Conservation (phyloP, 2,113 vertebrate species). For the Tychaedon coryphoeus region DNA sequence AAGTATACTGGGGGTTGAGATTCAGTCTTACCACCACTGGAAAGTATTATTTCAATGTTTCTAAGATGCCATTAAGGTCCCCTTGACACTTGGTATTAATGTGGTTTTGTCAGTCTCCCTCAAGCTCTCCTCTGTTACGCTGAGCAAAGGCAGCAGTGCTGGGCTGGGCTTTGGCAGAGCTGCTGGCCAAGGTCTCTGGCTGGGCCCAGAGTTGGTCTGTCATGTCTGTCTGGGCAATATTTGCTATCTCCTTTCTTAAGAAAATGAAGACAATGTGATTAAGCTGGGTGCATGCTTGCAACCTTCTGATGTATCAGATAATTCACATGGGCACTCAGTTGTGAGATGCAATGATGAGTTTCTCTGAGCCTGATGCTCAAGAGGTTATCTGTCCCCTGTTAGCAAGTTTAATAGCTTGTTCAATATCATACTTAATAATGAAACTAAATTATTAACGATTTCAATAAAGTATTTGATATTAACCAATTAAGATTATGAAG, state of each 20-base stretch:
- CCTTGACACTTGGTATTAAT: neutral
- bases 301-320: neutral
- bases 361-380: neutral
- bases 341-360: neutral
- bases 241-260: neutral
- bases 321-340: neutral
- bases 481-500: neutral
- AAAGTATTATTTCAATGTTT: neutral
- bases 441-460: constrained; percentile 5
- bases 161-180: neutral
- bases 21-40: neutral
- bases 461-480: constrained; percentile 1
- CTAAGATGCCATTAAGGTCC: neutral
- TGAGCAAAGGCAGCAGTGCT: neutral
- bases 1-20: neutral
- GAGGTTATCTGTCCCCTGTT: neutral
- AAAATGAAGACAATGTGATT: neutral
- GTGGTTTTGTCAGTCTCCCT: neutral
- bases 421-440: neutral
- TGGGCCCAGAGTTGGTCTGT: neutral
- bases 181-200: neutral
- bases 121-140: neutral
- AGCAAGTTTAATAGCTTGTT: constrained; percentile 5
- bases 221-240: neutral
- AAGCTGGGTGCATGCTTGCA: neutral